Evolutionary conservation across 2,888 invertebrate genomes (phyloP).

Genomic region (Carcina quercana): DNA sequence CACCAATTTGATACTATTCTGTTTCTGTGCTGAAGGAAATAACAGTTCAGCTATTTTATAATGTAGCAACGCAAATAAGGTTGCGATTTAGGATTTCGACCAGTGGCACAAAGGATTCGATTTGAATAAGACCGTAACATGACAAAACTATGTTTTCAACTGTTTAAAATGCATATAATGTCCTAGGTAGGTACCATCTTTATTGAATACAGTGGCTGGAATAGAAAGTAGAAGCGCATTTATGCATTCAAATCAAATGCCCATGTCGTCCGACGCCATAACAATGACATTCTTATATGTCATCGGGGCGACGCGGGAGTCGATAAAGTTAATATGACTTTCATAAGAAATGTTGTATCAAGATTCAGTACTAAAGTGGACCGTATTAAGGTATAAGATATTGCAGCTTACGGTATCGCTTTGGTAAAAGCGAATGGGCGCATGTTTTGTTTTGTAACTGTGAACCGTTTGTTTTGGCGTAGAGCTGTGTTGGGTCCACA

Average conservation of each 20-base stretch:
- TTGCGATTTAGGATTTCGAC: too few relatives aligned
- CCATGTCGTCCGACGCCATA: conserved; percentile 27
- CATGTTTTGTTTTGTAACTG: conserved; percentile 56
- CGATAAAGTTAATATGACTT: conserved; percentile 23
- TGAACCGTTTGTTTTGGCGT: conserved; percentile 47
- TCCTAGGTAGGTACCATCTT: too few relatives aligned
- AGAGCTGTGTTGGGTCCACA: conserved; percentile 38
- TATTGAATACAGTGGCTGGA: conserved; percentile 55
- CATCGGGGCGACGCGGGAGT: conserved; percentile 23
- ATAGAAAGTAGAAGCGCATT: conserved; percentile 41
- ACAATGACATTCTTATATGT: conserved; percentile 51
- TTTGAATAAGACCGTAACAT: too few relatives aligned
- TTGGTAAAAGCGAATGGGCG: too few relatives aligned
- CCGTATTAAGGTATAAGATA: conserved; percentile 14
- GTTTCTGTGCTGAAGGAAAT: too few relatives aligned
- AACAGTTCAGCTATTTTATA: too few relatives aligned
- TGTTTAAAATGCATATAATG: too few relatives aligned
- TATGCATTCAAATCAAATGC: conserved; percentile 20
- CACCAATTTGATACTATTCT: too few relatives aligned
- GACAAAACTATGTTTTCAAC: conserved; percentile 30
- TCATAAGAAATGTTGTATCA: background rate
- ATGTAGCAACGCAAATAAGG: too few relatives aligned
- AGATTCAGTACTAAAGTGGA: conserved; percentile 17
- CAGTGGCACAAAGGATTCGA: too few relatives aligned
- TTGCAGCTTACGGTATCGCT: too few relatives aligned